Base-by-base conservation (phyloP, 2,888 invertebrate genomes). In the Carabus problematicus region DNA sequence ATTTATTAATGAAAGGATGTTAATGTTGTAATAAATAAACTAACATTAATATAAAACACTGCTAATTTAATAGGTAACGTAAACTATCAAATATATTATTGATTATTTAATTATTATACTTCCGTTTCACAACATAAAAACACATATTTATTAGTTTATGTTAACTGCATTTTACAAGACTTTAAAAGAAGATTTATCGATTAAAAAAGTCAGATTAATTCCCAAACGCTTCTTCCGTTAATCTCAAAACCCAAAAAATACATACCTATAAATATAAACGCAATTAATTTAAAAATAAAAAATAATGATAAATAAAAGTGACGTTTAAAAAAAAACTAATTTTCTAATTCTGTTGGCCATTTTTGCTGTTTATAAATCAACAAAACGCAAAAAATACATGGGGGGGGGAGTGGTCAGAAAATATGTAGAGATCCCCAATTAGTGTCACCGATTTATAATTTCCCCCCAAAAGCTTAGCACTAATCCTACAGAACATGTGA, bases 401-500 rank as follows among this genome's bases (percentile, higher is more conserved):
- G n/a, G n/a, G n/a, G 52, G 18, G 52, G 19, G 52, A 52, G 9
- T 3, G 52, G 19, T 8, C 11, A 18, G 29, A 40, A 56, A 66
- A 66, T 59, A 39, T 14, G 47, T 40, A 49, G 41, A 59, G 49
- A 47, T 19, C 18, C 16, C 66, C 66, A 66, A 66, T 66, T 66
- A 66, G 59, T 66, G 59, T 66, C 66, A 47, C 47, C 9, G 40
- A 58, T 63, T 39, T 66, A 66, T 66, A 64, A 56, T 43, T 64
- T 45, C 12, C 19, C 16, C 19, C 16, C 12, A 52, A 52, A 16
- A 12, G 52, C 19, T 12, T 52, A 52, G 16, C 19, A 52, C 14
- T 49, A 49, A 49, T 49, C 49, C 14, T 4, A 18, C 18, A 8
- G 9, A 9, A 18, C 16, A 9, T 7, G n/a, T 47, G 11, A n/a